Base-by-base conservation (phyloP, 53 echinoderm and acorn worm species). In the Antedon mediterranea region DNA sequence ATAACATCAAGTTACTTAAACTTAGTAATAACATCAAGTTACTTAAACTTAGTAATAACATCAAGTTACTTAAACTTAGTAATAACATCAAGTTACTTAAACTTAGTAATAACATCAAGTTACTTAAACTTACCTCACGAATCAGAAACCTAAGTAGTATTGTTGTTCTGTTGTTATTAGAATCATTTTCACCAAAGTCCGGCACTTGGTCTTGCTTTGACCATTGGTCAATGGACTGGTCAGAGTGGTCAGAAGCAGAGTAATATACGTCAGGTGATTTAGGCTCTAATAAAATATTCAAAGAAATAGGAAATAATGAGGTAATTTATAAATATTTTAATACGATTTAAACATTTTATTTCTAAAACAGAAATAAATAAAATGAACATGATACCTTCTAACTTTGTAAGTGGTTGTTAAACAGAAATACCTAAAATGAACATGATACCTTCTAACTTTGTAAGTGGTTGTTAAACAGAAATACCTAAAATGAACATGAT, bases 211-310 rank as follows among this genome's bases (percentile, higher is more conserved):
- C 72, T 71, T 78, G 75, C 23, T 81, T 77, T 0, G 97, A 84
- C 91, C 91, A 95, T 31, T 95, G 89, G 76, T 95, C 85, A 23
- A 91, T 33, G 23, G 86, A 83, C 32, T 92, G 88, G 78, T 95
- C 97, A 26, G 97, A 95, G 79, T 95, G 91, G 43, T 95, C 97
- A 7, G 97, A 95, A n/a, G 97, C 97, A 0, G 97, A 92, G 86
- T 95, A 95, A 43, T 85, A 95, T 30, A 86, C 86, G 30, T 90
- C 90, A 57, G 57, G 57, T 2, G 57, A 15, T 57, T 13, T 57
- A 57, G 57, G 57, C 57, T 57, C 57, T 57, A 57, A 41, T 41
- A 7, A 23, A 23, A 57, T 57, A 11, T 15, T 18, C 57, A n/a
- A n/a, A n/a, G n/a, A 37, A 37, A 37, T 37, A 6, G 4, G 37